Evolutionary conservation across 1,140 invertebrate species (phyloP).

Genomic region (Hycleus cichorii): DNA sequence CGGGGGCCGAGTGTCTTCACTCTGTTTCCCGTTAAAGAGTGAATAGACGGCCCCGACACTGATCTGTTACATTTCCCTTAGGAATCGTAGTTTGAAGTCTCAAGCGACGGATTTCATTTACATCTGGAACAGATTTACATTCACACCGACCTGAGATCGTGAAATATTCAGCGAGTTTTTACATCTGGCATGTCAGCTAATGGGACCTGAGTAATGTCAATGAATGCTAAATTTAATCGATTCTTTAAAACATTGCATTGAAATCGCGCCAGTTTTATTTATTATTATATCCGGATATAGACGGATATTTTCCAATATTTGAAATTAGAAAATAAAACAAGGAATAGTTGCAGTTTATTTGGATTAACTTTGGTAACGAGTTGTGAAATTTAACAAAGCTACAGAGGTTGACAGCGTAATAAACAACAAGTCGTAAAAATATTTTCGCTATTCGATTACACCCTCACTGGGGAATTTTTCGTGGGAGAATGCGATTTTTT

Average conservation of each 20-base stretch:
- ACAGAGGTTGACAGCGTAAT: too few species aligned
- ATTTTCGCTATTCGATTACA: too few species aligned
- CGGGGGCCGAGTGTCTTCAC: too few species aligned
- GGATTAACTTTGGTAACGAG: too few species aligned
- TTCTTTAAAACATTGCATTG: not conserved
- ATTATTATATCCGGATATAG: too few species aligned
- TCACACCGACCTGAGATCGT: constrained; percentile 28
- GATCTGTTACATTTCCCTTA: constrained; percentile 30
- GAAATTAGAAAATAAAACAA: too few species aligned
- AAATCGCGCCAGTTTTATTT: not conserved
- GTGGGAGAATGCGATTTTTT: too few species aligned
- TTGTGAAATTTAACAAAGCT: too few species aligned
- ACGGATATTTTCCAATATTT: too few species aligned
- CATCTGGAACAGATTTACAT: constrained; percentile 36
- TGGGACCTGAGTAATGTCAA: constrained; percentile 27
- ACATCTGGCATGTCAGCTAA: constrained; percentile 27
- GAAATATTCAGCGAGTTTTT: constrained; percentile 35
- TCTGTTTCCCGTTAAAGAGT: constrained; percentile 4
- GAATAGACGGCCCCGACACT: constrained; percentile 12
- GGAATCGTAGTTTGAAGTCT: constrained; percentile 31
- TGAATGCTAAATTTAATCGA: constrained; percentile 27
- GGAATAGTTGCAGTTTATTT: too few species aligned
- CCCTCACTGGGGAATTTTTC: too few species aligned
- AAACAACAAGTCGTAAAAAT: too few species aligned
- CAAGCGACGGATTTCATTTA: constrained; percentile 35